These are phyloP conservation scores for Bombyx mori DNA, from an alignment of 1,140 invertebrate species.

Conservation along the genomic window DNA sequence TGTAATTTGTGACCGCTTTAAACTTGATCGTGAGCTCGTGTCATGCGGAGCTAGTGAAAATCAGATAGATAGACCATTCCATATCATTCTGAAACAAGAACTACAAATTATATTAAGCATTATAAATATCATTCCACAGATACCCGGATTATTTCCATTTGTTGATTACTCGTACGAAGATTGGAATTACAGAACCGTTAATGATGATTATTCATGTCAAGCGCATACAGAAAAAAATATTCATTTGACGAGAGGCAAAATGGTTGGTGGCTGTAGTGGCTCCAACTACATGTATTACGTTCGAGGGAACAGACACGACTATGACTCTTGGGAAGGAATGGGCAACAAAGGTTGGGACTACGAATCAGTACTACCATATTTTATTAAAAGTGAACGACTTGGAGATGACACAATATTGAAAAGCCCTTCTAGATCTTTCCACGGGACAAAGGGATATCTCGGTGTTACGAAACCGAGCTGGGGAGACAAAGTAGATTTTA, in stretches of 20 bases:
- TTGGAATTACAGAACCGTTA: constrained; percentile 81
- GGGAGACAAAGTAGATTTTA: constrained; percentile 77
- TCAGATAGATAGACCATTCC: too few species aligned
- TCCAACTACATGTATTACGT: constrained; percentile 96
- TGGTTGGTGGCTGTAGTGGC: constrained; percentile 87
- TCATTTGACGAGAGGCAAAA: constrained; percentile 75
- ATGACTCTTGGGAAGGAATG: constrained; percentile 85
- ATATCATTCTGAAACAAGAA: too few species aligned
- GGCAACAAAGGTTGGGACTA: constrained; percentile 91
- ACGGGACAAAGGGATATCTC: constrained; percentile 7
- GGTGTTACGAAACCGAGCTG: constrained; percentile 8
- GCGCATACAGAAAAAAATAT: constrained; percentile 73
- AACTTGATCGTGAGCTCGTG: too few species aligned
- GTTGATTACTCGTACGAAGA: constrained; percentile 30
- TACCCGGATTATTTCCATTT: constrained; percentile 10
- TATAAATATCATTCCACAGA: constrained; percentile 6
- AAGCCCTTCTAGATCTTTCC: constrained; percentile 32
- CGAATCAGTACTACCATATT: constrained; percentile 83
- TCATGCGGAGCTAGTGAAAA: too few species aligned
- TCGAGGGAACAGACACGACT: constrained; percentile 83
- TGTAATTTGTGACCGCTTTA: too few species aligned
- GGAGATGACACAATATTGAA: constrained; percentile 80
- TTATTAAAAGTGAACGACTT: constrained; percentile 88
- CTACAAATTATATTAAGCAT: too few species aligned
- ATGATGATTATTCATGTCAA: constrained; percentile 75